phyloP scores from a whole-genome alignment of 1,140 invertebrate species.

The Temnothorax longispinosus region DNA sequence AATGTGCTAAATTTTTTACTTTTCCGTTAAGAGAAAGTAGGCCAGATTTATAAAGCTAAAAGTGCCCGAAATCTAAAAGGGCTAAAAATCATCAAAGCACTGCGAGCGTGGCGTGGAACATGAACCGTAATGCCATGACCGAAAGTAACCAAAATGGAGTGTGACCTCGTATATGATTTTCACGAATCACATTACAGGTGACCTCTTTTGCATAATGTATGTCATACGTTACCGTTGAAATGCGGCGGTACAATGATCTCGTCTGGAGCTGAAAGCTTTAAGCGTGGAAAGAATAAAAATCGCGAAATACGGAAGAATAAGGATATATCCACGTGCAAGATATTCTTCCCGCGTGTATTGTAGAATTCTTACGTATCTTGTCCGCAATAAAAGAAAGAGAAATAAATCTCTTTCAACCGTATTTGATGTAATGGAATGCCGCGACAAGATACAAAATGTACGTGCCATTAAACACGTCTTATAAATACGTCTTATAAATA shows the following conservation, averaged over 20 bases:
- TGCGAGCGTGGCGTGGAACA: not conserved
- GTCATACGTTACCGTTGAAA: slow-evolving; percentile 54
- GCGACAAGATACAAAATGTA: not conserved
- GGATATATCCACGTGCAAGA: slow-evolving; percentile 20
- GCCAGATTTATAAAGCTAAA: slow-evolving; percentile 35
- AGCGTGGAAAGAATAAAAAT: slow-evolving; percentile 56
- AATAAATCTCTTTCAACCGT: not conserved
- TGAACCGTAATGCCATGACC: slow-evolving; percentile 19
- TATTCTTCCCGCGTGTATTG: slow-evolving; percentile 26
- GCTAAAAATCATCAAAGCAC: slow-evolving; percentile 41
- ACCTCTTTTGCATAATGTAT: slow-evolving; percentile 59
- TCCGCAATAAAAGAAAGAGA: not conserved
- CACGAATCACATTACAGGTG: slow-evolving; percentile 53
- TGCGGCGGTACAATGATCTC: slow-evolving; percentile 6
- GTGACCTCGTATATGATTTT: slow-evolving; percentile 52
- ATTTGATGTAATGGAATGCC: not conserved
- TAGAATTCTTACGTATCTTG: slow-evolving; percentile 40
- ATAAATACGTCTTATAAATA: not conserved
- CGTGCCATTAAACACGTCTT: not conserved
- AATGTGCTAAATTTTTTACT: slow-evolving; percentile 5
- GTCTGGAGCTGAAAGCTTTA: slow-evolving; percentile 45
- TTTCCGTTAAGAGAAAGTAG: not conserved
- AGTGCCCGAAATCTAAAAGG: slow-evolving; percentile 30
- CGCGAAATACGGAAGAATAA: slow-evolving; percentile 38
- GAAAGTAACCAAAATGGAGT: slow-evolving; percentile 47